Percentiles rank a stretch among this genome's conserved stretches.
Conservation (phyloP, 2,113 vertebrate species). For the Tylochromis polylepis region DNA sequence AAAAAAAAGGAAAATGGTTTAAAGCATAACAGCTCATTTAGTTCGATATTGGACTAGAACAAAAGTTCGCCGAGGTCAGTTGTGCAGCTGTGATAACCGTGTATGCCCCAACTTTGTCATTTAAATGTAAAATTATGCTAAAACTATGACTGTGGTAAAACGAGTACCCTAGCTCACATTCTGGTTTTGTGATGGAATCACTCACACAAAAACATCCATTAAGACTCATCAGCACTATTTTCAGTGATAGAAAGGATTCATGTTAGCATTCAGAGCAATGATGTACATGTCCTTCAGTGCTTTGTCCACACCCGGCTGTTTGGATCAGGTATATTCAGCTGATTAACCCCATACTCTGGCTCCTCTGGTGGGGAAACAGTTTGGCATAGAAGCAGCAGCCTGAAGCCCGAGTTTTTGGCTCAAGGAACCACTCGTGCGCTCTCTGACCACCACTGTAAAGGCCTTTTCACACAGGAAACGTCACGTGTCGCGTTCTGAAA, state of each 20-base stretch:
- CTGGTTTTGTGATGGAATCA: neutral
- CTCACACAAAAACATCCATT: neutral
- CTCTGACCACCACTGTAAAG: neutral
- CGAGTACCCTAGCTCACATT: neutral
- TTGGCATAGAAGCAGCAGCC: neutral
- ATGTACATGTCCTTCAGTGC: neutral
- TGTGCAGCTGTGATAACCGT: neutral
- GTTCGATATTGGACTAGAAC: neutral
- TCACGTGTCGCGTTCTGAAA: neutral
- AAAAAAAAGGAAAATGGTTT: neutral
- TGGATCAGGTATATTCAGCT: neutral
- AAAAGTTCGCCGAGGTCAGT: neutral
- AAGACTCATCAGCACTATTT: neutral
- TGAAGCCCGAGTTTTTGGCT: neutral
- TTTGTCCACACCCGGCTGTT: neutral
- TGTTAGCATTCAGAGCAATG: neutral
- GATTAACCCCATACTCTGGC: neutral
- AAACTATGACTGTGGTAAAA: neutral
- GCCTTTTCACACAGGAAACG: neutral
- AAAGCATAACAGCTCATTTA: neutral
- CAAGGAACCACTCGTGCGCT: neutral
- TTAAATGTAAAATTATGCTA: neutral
- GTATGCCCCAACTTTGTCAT: neutral
- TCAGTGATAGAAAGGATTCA: neutral
- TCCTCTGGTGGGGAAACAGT: neutral